Evolutionary conservation across 2,888 invertebrate genomes (phyloP).

Genomic region (Eupithecia centaureata): DNA sequence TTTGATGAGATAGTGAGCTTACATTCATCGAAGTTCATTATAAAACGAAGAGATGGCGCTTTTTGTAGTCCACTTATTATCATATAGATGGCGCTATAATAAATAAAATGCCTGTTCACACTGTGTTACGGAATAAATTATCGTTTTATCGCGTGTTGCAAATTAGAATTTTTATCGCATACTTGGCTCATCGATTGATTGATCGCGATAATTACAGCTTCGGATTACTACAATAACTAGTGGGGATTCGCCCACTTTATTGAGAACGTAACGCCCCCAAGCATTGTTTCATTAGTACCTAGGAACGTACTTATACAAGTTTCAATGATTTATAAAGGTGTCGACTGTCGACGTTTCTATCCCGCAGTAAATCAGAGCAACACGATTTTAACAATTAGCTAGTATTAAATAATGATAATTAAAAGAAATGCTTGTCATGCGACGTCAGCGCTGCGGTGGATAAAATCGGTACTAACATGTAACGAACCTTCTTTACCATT

Average conservation of each 20-base stretch:
- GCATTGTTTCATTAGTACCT: constrained; percentile 57
- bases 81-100: constrained; percentile 36
- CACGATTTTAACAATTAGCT: constrained; percentile 84
- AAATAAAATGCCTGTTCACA: constrained; percentile 20
- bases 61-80: constrained; percentile 20
- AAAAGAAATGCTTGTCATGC: constrained; percentile 77
- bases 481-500: constrained; percentile 4
- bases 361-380: constrained; percentile 81
- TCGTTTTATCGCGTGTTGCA: constrained; percentile 1
- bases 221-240: constrained; percentile 34
- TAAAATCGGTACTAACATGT: constrained; percentile 53
- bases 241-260: constrained; percentile 43
- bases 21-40: constrained; percentile 41
- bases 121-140: constrained; percentile 8
- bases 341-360: constrained; percentile 79
- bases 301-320: constrained; percentile 61
- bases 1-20: constrained; percentile 19
- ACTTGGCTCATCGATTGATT: constrained; percentile 30
- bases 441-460: constrained; percentile 60
- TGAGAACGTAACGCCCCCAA: constrained; percentile 52
- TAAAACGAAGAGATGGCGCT: constrained; percentile 59
- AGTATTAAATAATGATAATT: constrained; percentile 84
- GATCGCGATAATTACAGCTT: constrained; percentile 29
- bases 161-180: constrained; percentile 18
- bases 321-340: constrained; percentile 80